These are phyloP conservation scores for Parambassis ranga DNA, from an alignment of 2,797 vertebrate species.

Conservation along the genomic window DNA sequence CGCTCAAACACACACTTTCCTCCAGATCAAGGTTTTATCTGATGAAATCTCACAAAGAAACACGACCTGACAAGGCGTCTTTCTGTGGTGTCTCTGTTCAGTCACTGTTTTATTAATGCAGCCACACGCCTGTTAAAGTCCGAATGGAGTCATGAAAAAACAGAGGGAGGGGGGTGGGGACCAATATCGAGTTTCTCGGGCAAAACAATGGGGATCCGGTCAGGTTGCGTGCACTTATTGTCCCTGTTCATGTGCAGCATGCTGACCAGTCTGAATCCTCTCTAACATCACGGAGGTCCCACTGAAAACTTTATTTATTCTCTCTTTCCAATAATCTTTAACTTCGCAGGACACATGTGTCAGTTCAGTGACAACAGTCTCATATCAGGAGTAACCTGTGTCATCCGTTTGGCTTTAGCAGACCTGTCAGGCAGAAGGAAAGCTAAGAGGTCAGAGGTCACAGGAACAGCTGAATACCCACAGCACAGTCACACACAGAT, in stretches of 20 bases:
- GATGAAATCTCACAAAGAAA: conserved; percentile 38
- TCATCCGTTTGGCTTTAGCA: no score
- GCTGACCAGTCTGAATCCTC: conserved; percentile 58
- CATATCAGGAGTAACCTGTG: no score
- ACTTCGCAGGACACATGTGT: no score
- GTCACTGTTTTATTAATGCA: conserved; percentile 89
- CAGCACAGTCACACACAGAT: no score
- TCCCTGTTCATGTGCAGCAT: conserved; percentile 57
- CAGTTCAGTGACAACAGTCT: no score
- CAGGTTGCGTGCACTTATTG: conserved; percentile 72
- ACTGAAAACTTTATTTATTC: conserved; percentile 6
- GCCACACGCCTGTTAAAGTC: conserved; percentile 83
- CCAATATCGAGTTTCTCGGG: conserved; percentile 72
- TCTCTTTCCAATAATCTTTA: neutral
- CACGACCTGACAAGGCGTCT: conserved; percentile 65
- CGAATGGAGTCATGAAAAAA: conserved; percentile 75
- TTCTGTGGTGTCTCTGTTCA: conserved; percentile 75
- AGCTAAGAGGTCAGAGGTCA: no score
- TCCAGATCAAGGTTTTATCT: no score
- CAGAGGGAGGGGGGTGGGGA: no score
- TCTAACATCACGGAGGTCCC: neutral
- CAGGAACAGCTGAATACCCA: no score
- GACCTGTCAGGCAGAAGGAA: no score
- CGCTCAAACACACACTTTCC: no score
- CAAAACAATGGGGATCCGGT: conserved; percentile 79